These are phyloP conservation scores for Podargus strigoides DNA, from an alignment of 2,797 vertebrate genomes.

Conservation along the genomic window DNA sequence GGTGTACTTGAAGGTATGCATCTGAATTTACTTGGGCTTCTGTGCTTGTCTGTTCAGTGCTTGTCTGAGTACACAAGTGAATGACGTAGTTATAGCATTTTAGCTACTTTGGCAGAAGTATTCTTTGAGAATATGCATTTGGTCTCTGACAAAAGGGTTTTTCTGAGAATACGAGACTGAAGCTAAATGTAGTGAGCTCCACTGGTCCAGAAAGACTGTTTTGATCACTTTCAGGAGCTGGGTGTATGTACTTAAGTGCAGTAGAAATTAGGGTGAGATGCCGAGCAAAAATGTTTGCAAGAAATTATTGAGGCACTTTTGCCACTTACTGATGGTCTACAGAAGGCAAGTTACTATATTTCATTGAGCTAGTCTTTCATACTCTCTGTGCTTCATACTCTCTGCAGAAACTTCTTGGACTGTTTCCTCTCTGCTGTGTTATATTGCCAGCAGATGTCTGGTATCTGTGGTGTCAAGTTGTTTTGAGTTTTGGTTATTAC, in stretches of 20 bases:
- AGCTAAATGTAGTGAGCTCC: background rate
- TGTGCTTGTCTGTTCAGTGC: background rate
- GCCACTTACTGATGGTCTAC: background rate
- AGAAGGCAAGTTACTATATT: background rate
- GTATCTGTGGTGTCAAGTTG: background rate
- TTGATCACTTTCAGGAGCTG: background rate
- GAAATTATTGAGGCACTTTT: background rate
- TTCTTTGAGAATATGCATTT: accelerated
- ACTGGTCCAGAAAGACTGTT: background rate
- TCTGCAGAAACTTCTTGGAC: too few species aligned
- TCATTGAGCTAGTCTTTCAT: background rate
- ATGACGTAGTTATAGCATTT: background rate
- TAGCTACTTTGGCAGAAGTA: background rate
- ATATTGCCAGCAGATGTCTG: too few species aligned
- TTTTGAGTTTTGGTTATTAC: background rate
- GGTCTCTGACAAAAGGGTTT: background rate
- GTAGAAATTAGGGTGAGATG: background rate
- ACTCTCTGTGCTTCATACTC: background rate
- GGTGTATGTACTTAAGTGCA: background rate
- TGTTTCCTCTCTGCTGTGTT: too few species aligned
- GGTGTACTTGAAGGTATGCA: slow-evolving; percentile 93
- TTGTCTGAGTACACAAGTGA: background rate
- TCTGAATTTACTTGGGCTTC: background rate
- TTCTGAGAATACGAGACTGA: background rate
- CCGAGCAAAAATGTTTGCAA: background rate